phyloP scores from a whole-genome alignment of 2,888 invertebrate genomes.

The Agriotes lineatus region DNA sequence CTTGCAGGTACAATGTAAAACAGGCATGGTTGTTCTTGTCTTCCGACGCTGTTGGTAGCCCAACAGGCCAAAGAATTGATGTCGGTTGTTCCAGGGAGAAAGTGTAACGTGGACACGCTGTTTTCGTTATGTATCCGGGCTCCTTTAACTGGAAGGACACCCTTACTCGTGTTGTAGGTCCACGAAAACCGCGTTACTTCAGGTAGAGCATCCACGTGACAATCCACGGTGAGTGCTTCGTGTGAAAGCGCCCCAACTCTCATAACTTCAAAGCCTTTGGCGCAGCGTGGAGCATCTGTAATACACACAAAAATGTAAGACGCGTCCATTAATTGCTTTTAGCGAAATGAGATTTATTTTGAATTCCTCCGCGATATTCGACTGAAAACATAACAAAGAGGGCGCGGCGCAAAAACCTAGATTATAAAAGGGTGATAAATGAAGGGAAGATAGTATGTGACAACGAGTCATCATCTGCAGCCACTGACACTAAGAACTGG shows the following conservation, averaged over 20 bases:
- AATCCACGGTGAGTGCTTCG: conserved; percentile 80
- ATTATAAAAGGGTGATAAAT: conserved; percentile 45
- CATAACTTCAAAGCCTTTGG: conserved; percentile 77
- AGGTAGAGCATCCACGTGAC: conserved; percentile 86
- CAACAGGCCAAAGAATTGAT: conserved; percentile 89
- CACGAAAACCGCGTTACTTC: conserved; percentile 81
- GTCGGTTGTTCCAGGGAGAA: conserved; percentile 71
- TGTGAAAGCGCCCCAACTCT: conserved; percentile 80
- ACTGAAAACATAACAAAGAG: conserved; percentile 17
- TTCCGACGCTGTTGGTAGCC: conserved; percentile 87
- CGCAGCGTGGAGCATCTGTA: conserved; percentile 83
- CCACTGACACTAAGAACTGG: conserved; percentile 56
- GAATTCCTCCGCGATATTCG: conserved; percentile 23
- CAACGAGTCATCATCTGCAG: conserved; percentile 61
- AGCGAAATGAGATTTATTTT: conserved; percentile 21
- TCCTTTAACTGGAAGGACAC: conserved; percentile 78
- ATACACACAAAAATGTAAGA: conserved; percentile 39
- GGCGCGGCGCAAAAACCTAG: conserved; percentile 17
- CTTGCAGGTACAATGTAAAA: conserved; percentile 86
- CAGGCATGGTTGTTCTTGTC: conserved; percentile 84
- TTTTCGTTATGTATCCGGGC: conserved; percentile 70
- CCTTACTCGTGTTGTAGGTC: conserved; percentile 85
- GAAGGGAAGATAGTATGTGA: conserved; percentile 57
- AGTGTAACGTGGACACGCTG: conserved; percentile 69
- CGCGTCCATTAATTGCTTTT: conserved; percentile 18